A percentile compares a stretch with the other conserved stretches of the same genome.
Conservation (phyloP, 2,113 vertebrate species). For the Misgurnus anguillicaudatus region DNA sequence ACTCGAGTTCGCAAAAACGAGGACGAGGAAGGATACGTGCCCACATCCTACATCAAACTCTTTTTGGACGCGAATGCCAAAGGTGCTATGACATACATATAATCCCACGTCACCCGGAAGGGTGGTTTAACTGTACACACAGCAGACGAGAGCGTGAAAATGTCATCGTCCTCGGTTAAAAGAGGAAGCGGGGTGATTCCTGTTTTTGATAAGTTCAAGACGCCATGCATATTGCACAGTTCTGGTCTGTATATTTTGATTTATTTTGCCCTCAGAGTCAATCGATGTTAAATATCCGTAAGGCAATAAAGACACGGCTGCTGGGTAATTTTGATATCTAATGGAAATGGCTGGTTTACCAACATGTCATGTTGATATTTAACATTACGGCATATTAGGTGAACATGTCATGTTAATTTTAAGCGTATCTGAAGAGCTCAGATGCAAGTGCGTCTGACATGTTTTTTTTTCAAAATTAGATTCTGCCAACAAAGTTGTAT, state of each 20-base stretch:
- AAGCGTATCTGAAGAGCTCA: no score
- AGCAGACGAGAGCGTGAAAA: slow-evolving; percentile 8
- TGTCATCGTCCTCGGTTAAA: slow-evolving; percentile 10
- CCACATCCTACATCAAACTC: slow-evolving; percentile 96
- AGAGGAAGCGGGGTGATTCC: slow-evolving; percentile 16
- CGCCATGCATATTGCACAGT: slow-evolving; percentile 27
- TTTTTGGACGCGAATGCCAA: slow-evolving; percentile 93
- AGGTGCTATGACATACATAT: slow-evolving; percentile 97
- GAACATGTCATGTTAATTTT: no score
- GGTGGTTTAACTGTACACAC: slow-evolving; percentile 12
- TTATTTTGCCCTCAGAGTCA: slow-evolving; percentile 8
- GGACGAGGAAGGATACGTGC: slow-evolving; percentile 96
- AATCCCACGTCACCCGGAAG: slow-evolving; percentile 56
- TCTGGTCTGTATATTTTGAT: slow-evolving; percentile 14
- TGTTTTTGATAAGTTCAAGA: slow-evolving; percentile 28
- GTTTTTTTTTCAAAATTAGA: no score
- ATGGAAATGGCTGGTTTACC: slow-evolving; percentile 44
- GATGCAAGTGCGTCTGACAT: no score
- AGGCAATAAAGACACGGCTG: slow-evolving; percentile 45
- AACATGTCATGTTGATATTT: slow-evolving; percentile 37
- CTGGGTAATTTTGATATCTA: slow-evolving; percentile 12
- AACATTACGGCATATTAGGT: neutral
- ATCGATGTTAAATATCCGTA: slow-evolving; percentile 1
- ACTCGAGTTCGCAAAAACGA: slow-evolving; percentile 89
- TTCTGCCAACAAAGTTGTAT: no score